phyloP scores from a whole-genome alignment of 2,888 invertebrate genomes.

The Epirrita christyi region DNA sequence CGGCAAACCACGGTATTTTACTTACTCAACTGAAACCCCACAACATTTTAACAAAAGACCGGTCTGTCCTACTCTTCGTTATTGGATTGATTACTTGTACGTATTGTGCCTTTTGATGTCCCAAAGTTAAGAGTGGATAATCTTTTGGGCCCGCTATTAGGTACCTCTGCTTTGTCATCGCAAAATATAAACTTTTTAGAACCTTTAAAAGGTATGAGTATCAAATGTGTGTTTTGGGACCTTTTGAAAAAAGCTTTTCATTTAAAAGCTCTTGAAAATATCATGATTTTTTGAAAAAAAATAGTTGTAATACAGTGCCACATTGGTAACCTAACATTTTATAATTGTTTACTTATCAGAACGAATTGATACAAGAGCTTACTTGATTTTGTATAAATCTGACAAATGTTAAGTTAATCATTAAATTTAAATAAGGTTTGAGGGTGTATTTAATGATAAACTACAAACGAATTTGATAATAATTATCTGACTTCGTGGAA shows the following conservation, averaged over 20 bases:
- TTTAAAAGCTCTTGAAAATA: not conserved
- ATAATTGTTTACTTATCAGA: no score
- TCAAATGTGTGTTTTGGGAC: constrained; percentile 4
- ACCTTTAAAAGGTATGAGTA: constrained; percentile 16
- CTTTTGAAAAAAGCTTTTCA: constrained; percentile 12
- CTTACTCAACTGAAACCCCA: not conserved
- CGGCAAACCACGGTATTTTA: no score
- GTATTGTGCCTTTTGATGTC: constrained; percentile 34
- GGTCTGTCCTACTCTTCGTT: constrained; percentile 9
- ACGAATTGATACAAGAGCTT: no score
- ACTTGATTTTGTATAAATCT: no score
- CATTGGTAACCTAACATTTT: no score
- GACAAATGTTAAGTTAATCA: no score
- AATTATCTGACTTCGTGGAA: no score
- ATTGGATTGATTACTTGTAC: constrained; percentile 32
- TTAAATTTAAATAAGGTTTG: no score
- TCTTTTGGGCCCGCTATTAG: constrained; percentile 22
- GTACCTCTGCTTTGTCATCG: constrained; percentile 34
- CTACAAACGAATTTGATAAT: no score
- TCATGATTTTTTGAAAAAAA: no score
- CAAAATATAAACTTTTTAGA: constrained; percentile 27
- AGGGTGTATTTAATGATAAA: no score
- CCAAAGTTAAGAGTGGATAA: constrained; percentile 27
- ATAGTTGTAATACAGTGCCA: no score
- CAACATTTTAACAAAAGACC: constrained; percentile 9